Evolutionary conservation across 30 jellyfish, hydroid and myxozoan species (phyloP), one percentile per base, ranked within the genome.

Genomic region (Cassiopea xamachana): DNA sequence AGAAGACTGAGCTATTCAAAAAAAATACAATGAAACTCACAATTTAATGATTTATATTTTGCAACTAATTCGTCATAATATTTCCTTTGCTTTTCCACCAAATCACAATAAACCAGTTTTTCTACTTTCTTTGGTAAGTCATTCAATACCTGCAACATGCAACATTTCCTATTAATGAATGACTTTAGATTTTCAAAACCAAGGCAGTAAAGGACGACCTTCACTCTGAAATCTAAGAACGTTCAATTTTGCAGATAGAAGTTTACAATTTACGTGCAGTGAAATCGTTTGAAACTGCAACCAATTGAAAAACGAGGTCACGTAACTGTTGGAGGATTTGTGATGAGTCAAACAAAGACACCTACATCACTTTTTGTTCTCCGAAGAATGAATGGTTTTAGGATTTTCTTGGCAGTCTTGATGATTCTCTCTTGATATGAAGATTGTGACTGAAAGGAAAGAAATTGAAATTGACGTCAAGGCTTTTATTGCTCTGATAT

Each of bases 111-210:
- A n/a, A 85, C 18, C 77, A 83, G 45, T 48, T 85, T 84, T 69
- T 93, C 98, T 19, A 69, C 76, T 81, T 93, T 93, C 77, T 84
- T 85, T 4, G 98, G 98, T 59, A 93, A 84, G 50, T 93, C 98
- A 69, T 84, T 79, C 80, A 93, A 48, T 7, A 93, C 98, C 98
- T 93, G 55, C 73, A 68, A 49, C 39, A 87, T 27, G 15, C 78
- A 67, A 59, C 14, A 83, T 27, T 27, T 27, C 39, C 39, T 27
- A 27, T 27, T 27, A 27, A 27, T 27, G 39, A 27, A 27, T 27
- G 39, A 27, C 39, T 27, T 27, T 27, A 27, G 39, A 27, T 27
- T 27, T 27, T 27, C 39, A 27, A 27, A 27, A 27, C 39, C 39
- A 27, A 27, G 39, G 39, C 39, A 27, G 39, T 27, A 27, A 27